A percentile compares a stretch with the other conserved stretches of the same genome.
These are phyloP conservation scores for Heliornis fulica DNA, from an alignment of 2,113 vertebrate species.

Conservation along the genomic window DNA sequence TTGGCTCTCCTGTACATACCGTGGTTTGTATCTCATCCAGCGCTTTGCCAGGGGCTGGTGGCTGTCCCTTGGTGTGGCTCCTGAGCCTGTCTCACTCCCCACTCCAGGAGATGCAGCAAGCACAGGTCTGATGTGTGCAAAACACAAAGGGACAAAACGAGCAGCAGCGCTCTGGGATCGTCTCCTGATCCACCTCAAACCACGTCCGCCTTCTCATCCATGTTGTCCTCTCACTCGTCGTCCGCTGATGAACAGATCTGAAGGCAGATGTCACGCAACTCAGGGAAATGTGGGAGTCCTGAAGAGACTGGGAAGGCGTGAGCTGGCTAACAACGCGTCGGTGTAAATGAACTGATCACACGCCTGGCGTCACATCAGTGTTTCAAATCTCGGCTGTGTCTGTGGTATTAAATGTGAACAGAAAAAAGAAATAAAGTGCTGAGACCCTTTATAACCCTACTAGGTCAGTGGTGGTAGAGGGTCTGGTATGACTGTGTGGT, in stretches of 20 bases:
- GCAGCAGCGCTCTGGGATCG: background rate
- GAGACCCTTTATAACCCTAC: background rate
- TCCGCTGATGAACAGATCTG: background rate
- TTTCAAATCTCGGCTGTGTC: background rate
- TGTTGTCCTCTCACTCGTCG: background rate
- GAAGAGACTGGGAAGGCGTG: background rate
- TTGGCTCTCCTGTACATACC: background rate
- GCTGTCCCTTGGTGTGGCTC: background rate
- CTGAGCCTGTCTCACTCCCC: background rate
- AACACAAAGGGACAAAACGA: background rate
- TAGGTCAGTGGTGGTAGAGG: background rate
- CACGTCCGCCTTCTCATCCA: background rate
- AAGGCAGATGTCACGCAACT: background rate
- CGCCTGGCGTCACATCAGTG: background rate
- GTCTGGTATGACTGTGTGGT: accelerated
- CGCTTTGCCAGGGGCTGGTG: background rate
- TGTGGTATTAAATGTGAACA: constrained; percentile 24
- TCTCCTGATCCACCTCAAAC: background rate
- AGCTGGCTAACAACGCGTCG: background rate
- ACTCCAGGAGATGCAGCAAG: accelerated
- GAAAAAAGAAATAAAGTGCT: constrained; percentile 30
- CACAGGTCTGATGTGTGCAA: background rate
- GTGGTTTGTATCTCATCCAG: background rate
- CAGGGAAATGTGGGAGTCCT: constrained; percentile 19
- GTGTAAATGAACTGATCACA: background rate